Base-by-base conservation (phyloP, 2,113 vertebrate genomes). In the Poeciliopsis turrubarensis region DNA sequence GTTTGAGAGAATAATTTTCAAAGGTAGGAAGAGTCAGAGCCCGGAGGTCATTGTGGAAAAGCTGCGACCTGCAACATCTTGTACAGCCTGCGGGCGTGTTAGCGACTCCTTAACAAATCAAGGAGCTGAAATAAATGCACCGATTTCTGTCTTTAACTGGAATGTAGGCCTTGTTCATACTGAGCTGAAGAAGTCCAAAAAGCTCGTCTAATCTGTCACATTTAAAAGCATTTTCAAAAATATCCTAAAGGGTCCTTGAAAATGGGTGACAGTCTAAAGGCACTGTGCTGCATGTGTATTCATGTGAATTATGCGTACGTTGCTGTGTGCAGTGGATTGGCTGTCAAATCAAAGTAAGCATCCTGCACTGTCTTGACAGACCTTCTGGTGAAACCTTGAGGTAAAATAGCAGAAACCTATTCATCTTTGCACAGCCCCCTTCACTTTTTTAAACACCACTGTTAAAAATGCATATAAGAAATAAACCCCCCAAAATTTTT, bases 341-440 rank as follows among this genome's bases (percentile, higher is more conserved):
- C 5, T 51, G 6, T 27, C 17, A 34, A 51, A 22, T 12, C 25
- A 19, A 66, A 14, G 5, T 37, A n/a, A 25, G 9, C 3, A 0
- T 5, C 54, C 60, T 83, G 71, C 30, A 13, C 22, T 0, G n/a
- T 73, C 70, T 81, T 71, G 75, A 30, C n/a, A 44, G 39, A 69
- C 25, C 25, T 27, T 27, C 25, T 9, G 11, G n/a, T 67, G 17
- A 67, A 67, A 34, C 27, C 30, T 64, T 22, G 27, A 25, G 62
- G 62, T 27, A 31, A 41, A 64, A 17, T 3, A 17, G 17, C 5
- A 64, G 2, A 25, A 6, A 25, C 8, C 8, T 54, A 54, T 54
- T 54, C 19, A 47, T 15, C 19, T 15, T 7, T n/a, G 2, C 19
- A 22, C 25, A 25, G 1, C 8, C 6, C 4, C 51, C 22, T 54